These are phyloP conservation scores for Campoletis raptor DNA, from an alignment of 2,888 invertebrate species.

Conservation along the genomic window DNA sequence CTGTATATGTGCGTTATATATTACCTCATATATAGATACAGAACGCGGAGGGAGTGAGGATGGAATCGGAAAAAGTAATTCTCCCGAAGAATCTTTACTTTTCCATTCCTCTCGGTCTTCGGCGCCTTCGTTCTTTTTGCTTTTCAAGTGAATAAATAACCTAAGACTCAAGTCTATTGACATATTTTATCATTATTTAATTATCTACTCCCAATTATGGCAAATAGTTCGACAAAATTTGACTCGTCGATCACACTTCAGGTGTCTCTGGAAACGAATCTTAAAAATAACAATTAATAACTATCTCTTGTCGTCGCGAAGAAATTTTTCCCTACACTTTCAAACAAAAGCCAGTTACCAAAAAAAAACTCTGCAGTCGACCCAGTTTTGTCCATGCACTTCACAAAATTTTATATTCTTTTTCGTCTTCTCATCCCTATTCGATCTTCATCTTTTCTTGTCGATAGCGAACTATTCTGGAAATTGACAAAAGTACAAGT, in stretches of 20 bases:
- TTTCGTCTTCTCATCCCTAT: constrained; percentile 16
- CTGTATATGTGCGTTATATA: constrained; percentile 44
- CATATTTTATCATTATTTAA: background rate
- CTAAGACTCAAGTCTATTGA: background rate
- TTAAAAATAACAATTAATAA: constrained; percentile 50
- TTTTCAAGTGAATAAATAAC: constrained; percentile 23
- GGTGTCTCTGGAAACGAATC: background rate
- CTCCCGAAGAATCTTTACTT: constrained; percentile 55
- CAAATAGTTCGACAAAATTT: too few relatives aligned
- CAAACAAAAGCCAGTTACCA: constrained; percentile 13
- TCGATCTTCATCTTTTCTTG: constrained; percentile 14
- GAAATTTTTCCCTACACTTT: constrained; percentile 61
- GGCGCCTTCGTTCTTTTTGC: background rate
- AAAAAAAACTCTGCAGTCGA: constrained; percentile 22
- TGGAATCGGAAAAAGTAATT: constrained; percentile 67
- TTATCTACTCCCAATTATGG: background rate
- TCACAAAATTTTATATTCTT: constrained; percentile 8
- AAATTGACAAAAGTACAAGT: background rate
- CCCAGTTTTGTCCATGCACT: constrained; percentile 55
- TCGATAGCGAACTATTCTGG: background rate
- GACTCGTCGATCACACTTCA: too few relatives aligned
- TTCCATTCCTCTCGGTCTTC: constrained; percentile 32
- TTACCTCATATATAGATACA: constrained; percentile 30
- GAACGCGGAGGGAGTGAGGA: constrained; percentile 34
- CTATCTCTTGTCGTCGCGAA: constrained; percentile 35